These are phyloP conservation scores for Chalcosyrphus nemorum DNA, from an alignment of 2,888 invertebrate species.

Conservation along the genomic window DNA sequence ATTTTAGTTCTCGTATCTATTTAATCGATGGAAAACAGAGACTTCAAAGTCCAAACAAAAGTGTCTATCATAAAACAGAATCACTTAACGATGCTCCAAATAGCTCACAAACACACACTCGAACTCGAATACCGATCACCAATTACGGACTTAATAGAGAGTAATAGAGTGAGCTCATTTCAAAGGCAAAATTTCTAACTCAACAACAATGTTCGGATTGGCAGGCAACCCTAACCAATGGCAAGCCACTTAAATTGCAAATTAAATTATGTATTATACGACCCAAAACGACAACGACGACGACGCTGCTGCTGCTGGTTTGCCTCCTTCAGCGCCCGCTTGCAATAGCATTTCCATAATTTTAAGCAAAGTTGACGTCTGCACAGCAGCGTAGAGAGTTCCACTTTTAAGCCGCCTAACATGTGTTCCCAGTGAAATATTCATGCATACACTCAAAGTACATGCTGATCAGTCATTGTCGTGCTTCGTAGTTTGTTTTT, in stretches of 20 bases:
- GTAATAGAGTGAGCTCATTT: conserved; percentile 23
- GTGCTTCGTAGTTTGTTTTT: conserved; percentile 46
- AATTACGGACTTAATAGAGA: conserved; percentile 53
- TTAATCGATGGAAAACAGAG: not conserved
- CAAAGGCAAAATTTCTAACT: conserved; percentile 6
- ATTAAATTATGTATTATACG: conserved; percentile 64
- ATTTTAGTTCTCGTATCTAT: not conserved
- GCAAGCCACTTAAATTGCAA: conserved; percentile 69
- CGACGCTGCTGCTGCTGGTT: conserved; percentile 1
- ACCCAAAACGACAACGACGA: conserved; percentile 27
- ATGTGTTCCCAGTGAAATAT: conserved; percentile 61
- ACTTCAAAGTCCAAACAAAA: conserved; percentile 21
- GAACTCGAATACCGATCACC: conserved; percentile 43
- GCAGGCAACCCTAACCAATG: conserved; percentile 58
- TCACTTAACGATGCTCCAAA: conserved; percentile 33
- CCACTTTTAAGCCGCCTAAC: conserved; percentile 66
- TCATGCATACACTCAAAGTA: conserved; percentile 48
- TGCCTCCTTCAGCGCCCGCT: not conserved
- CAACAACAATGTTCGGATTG: conserved; percentile 43
- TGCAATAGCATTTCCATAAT: conserved; percentile 70
- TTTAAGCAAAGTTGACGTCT: conserved; percentile 63
- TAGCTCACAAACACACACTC: conserved; percentile 25
- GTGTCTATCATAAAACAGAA: conserved; percentile 6
- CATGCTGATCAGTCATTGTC: conserved; percentile 47
- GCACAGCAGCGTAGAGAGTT: conserved; percentile 30